Percentiles rank a stretch among this genome's conserved stretches.
These are phyloP conservation scores for Garrulus glandarius DNA, from an alignment of 2,797 vertebrate genomes.

Conservation along the genomic window DNA sequence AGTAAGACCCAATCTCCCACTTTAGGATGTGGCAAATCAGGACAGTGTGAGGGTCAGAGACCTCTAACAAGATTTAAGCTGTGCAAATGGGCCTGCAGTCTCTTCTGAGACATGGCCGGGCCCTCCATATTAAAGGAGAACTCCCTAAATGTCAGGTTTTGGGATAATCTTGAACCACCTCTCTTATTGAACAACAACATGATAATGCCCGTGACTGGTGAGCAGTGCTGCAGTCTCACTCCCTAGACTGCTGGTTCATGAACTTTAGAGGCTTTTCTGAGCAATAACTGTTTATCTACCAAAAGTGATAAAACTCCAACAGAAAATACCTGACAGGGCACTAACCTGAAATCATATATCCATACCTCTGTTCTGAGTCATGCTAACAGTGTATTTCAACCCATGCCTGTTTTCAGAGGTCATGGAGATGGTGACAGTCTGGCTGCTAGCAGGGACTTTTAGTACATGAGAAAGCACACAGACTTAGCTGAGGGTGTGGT, in stretches of 20 bases:
- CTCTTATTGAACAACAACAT: not conserved
- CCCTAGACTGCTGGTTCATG: not conserved
- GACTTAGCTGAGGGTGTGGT: not conserved
- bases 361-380: not conserved
- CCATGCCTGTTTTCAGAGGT: not conserved
- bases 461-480: not conserved
- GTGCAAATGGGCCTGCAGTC: not conserved
- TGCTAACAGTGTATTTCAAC: not conserved
- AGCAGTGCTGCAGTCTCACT: not conserved
- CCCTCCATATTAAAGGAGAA: not conserved
- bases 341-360: not conserved
- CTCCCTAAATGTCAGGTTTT: not conserved
- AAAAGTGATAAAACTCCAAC: not conserved
- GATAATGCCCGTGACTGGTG: fast-evolving
- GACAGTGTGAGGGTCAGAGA: not conserved
- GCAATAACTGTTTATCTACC: not conserved
- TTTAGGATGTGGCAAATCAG: fast-evolving
- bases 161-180: not conserved
- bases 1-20: not conserved
- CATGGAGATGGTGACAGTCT: not conserved
- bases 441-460: not conserved
- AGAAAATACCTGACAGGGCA: not conserved
- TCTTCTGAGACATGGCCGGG: not conserved
- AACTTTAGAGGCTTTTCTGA: not conserved
- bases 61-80: not conserved